A percentile compares a stretch with the other conserved stretches of the same genome.
Conservation (phyloP, 2,888 invertebrate species). For the Salpingus planirostris region DNA sequence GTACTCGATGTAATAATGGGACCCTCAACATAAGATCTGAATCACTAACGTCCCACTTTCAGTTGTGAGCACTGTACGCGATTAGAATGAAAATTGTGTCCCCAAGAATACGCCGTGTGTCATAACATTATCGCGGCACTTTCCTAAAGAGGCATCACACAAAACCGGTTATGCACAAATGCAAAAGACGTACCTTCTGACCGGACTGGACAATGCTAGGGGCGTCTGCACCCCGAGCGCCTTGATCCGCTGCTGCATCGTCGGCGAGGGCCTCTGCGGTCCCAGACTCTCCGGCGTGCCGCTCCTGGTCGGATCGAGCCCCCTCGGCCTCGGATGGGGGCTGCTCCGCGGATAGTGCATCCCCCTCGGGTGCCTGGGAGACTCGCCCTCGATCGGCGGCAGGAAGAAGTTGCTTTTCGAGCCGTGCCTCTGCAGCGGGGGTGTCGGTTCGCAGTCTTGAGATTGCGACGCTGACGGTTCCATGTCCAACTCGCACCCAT, state of each 20-base stretch:
- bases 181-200: constrained; percentile 76
- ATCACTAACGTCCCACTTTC: no score
- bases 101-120: no score
- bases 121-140: no score
- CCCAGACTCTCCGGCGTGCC: constrained; percentile 37
- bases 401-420: constrained; percentile 83
- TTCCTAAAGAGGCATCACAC: no score
- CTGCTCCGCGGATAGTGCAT: constrained; percentile 64
- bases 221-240: constrained; percentile 85
- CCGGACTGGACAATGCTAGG: constrained; percentile 77
- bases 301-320: constrained; percentile 51
- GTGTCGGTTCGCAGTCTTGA: constrained; percentile 88
- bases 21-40: no score
- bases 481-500: constrained; percentile 74
- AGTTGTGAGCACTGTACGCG: no score
- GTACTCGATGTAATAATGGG: no score
- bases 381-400: constrained; percentile 52
- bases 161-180: no score
- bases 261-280: constrained; percentile 60
- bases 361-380: constrained; percentile 41
- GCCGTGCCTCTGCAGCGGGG: constrained; percentile 74
- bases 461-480: constrained; percentile 87
- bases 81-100: no score
- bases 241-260: constrained; percentile 85
- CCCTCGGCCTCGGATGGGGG: constrained; percentile 67